Percentiles rank a stretch among this genome's conserved stretches.
Evolutionary conservation across 37 sponge, comb jelly and placozoan genomes (phyloP).

Genomic region (Theonella swinhoei): DNA sequence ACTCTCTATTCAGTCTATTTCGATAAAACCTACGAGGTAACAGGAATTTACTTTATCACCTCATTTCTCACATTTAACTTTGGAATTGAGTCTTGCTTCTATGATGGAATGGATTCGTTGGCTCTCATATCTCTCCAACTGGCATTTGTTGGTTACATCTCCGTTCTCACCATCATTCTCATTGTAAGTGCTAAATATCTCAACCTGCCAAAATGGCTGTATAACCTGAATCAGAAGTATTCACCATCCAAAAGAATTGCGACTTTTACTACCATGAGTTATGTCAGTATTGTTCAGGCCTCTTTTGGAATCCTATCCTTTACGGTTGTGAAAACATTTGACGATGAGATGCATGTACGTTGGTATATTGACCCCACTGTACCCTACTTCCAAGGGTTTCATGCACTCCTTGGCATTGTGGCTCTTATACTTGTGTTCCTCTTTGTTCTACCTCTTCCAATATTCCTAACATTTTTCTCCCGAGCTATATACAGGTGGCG

Average conservation of each 20-base stretch:
- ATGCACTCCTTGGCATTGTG: constrained; percentile 7
- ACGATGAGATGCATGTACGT: neutral
- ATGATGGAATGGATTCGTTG: constrained; percentile 46
- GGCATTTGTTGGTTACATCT: constrained; percentile 52
- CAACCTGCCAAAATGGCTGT: neutral
- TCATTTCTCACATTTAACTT: constrained; percentile 26
- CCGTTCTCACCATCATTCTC: constrained; percentile 18
- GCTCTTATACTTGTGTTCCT: constrained; percentile 24
- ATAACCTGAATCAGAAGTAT: neutral
- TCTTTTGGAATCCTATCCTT: constrained; percentile 25
- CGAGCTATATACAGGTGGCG: neutral
- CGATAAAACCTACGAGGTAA: neutral
- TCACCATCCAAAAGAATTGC: constrained; percentile 41
- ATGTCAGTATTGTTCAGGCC: constrained; percentile 13
- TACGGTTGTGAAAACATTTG: neutral
- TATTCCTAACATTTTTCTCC: constrained; percentile 17
- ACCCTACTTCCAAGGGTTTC: constrained; percentile 35
- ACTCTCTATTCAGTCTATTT: neutral
- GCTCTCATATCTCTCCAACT: constrained; percentile 32
- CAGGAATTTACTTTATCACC: neutral
- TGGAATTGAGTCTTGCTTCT: constrained; percentile 51
- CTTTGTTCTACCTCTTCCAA: constrained; percentile 44
- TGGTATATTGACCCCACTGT: constrained; percentile 54
- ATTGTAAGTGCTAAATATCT: neutral
- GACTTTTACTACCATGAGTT: constrained; percentile 42